phyloP scores from a whole-genome alignment of 2,797 vertebrate species.

The Propithecus perrieri region DNA sequence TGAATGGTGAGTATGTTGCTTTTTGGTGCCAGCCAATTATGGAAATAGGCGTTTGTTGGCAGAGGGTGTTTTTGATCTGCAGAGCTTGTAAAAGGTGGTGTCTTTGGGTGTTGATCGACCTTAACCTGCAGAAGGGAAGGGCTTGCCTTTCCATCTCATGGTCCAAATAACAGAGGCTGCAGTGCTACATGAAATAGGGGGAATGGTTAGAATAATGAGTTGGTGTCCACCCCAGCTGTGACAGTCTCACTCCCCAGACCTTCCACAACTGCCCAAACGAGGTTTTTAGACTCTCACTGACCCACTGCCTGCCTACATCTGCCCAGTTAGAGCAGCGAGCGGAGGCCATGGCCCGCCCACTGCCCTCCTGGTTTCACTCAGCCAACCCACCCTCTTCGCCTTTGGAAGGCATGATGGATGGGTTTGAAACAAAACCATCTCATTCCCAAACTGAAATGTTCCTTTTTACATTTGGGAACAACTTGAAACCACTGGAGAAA shows the following conservation, averaged over 20 bases:
- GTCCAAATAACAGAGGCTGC: constrained; percentile 33
- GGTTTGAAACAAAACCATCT: constrained; percentile 78
- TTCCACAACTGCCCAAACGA: not conserved
- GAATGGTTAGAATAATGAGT: constrained; percentile 61
- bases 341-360: not conserved
- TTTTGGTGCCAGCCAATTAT: constrained; percentile 70
- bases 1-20: not conserved
- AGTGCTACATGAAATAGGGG: not conserved
- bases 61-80: constrained; percentile 19
- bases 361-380: constrained; percentile 28
- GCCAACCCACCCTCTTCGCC: not conserved
- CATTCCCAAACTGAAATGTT: constrained; percentile 80
- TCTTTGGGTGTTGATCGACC: constrained; percentile 49
- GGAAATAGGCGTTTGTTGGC: constrained; percentile 68
- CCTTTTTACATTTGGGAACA: constrained; percentile 78
- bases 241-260: constrained; percentile 9
- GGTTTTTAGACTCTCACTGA: constrained; percentile 35
- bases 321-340: not conserved
- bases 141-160: constrained; percentile 47
- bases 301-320: not conserved
- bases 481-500: constrained; percentile 82
- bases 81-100: constrained; percentile 28
- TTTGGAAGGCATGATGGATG: constrained; percentile 74
- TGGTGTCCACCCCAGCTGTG: constrained; percentile 28
- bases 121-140: constrained; percentile 24